Percentiles rank a stretch among this genome's conserved stretches.
These are phyloP conservation scores for Nylanderia fulva DNA, from an alignment of 1,140 invertebrate genomes.

Conservation along the genomic window DNA sequence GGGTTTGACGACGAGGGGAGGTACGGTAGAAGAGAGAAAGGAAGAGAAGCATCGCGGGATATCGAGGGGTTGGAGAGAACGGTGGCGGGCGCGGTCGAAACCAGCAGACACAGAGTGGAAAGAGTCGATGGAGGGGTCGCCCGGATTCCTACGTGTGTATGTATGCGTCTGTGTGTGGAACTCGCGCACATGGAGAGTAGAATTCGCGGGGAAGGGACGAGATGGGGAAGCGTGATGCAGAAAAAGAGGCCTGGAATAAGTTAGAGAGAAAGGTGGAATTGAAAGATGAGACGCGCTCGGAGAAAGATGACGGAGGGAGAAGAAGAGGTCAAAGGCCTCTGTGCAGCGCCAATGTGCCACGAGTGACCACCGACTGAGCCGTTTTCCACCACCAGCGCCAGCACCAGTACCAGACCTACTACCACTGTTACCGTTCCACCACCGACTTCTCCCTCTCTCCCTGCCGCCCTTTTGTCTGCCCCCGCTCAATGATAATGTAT, in stretches of 20 bases:
- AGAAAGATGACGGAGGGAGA: slow-evolving; percentile 57
- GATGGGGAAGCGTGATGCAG: slow-evolving; percentile 30
- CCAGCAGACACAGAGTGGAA: slow-evolving; percentile 70
- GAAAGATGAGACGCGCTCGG: slow-evolving; percentile 45
- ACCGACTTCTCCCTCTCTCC: slow-evolving; percentile 61
- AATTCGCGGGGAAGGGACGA: slow-evolving; percentile 35
- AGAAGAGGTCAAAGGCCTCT: slow-evolving; percentile 85
- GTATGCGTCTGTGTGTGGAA: slow-evolving; percentile 10
- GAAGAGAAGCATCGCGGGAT: slow-evolving; percentile 16
- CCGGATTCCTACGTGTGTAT: slow-evolving; percentile 46
- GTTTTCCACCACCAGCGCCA: slow-evolving; percentile 68
- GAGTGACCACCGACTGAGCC: slow-evolving; percentile 81
- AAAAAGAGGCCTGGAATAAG: slow-evolving; percentile 38
- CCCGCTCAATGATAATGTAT: slow-evolving; percentile 79
- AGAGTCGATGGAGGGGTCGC: slow-evolving; percentile 62
- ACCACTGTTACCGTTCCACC: slow-evolving; percentile 62
- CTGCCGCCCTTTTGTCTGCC: slow-evolving; percentile 39
- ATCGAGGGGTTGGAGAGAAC: slow-evolving; percentile 52
- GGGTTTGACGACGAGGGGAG: neutral
- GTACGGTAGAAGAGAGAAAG: slow-evolving; percentile 20
- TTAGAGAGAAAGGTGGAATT: slow-evolving; percentile 42
- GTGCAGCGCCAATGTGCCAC: slow-evolving; percentile 81
- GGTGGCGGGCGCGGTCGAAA: slow-evolving; percentile 65
- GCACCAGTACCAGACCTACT: slow-evolving; percentile 59
- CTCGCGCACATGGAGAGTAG: slow-evolving; percentile 53